Evolutionary conservation across 2,113 vertebrate species (phyloP).

Genomic region (Tragelaphus imberbis): DNA sequence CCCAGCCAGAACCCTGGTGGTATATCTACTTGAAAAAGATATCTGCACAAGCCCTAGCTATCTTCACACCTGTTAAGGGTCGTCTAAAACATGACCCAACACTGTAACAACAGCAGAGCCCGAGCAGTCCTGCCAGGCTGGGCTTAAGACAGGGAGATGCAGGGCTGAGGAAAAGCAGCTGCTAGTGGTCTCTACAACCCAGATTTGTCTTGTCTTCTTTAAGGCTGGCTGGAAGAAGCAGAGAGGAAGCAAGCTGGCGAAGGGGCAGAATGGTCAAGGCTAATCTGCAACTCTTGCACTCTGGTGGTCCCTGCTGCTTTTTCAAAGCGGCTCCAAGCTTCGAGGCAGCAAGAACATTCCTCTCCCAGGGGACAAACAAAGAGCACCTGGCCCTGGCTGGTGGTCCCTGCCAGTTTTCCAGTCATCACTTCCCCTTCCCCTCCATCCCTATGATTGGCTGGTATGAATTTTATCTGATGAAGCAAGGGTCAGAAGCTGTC

Average conservation of each 20-base stretch:
- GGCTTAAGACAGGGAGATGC: background rate
- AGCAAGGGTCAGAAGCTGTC: background rate
- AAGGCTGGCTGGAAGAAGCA: background rate
- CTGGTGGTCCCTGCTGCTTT: background rate
- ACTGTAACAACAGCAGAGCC: background rate
- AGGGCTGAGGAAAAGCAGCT: background rate
- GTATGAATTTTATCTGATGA: background rate
- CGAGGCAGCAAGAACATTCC: background rate
- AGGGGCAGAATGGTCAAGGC: background rate
- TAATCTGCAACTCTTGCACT: background rate
- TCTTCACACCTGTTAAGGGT: background rate
- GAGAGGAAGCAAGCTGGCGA: background rate
- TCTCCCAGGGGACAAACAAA: too few species aligned
- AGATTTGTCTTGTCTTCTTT: too few species aligned
- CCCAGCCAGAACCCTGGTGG: background rate
- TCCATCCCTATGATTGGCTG: background rate
- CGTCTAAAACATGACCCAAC: too few species aligned
- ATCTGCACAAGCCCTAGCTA: background rate
- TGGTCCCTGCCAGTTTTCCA: background rate
- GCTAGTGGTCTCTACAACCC: background rate
- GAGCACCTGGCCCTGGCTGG: fast-evolving
- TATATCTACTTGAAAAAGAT: background rate
- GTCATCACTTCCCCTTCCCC: background rate
- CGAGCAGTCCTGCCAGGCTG: background rate
- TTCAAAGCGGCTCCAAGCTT: background rate